Evolutionary conservation across 2,113 vertebrate species (phyloP).

Genomic region (Stigmatopora argus): DNA sequence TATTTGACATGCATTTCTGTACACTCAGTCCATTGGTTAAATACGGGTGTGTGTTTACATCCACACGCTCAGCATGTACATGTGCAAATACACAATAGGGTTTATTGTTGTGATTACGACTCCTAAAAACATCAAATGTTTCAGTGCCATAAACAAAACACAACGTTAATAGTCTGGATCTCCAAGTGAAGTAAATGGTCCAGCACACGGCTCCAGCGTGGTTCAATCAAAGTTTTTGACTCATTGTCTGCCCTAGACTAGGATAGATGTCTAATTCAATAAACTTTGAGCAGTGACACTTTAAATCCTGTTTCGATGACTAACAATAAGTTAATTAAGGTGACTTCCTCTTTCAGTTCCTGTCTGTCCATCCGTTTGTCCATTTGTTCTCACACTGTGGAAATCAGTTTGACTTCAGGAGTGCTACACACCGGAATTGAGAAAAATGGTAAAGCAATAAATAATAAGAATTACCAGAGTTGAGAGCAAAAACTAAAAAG

Average conservation of each 20-base stretch:
- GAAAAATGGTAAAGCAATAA: neutral
- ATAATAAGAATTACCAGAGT: neutral
- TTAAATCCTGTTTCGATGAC: too few relatives aligned
- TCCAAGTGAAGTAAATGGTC: too few relatives aligned
- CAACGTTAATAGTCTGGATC: too few relatives aligned
- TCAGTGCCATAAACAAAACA: neutral
- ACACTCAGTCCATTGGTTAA: neutral
- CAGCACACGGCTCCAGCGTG: too few relatives aligned
- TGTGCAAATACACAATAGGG: neutral
- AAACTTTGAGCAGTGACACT: too few relatives aligned
- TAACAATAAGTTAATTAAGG: too few relatives aligned
- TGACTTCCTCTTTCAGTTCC: neutral
- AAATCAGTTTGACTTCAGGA: slow-evolving; percentile 91
- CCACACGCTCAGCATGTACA: neutral
- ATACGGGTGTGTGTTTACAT: too few relatives aligned
- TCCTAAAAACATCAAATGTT: neutral
- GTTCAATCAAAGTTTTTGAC: neutral
- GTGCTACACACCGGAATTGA: slow-evolving; percentile 78
- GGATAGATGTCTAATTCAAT: too few relatives aligned
- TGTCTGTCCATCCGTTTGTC: slow-evolving; percentile 55
- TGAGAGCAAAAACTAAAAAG: neutral
- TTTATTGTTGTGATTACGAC: neutral
- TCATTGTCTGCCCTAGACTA: neutral
- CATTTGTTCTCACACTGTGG: slow-evolving; percentile 89
- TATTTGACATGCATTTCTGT: neutral